phyloP scores from a whole-genome alignment of 2,113 vertebrate species.

The Clarias gariepinus region DNA sequence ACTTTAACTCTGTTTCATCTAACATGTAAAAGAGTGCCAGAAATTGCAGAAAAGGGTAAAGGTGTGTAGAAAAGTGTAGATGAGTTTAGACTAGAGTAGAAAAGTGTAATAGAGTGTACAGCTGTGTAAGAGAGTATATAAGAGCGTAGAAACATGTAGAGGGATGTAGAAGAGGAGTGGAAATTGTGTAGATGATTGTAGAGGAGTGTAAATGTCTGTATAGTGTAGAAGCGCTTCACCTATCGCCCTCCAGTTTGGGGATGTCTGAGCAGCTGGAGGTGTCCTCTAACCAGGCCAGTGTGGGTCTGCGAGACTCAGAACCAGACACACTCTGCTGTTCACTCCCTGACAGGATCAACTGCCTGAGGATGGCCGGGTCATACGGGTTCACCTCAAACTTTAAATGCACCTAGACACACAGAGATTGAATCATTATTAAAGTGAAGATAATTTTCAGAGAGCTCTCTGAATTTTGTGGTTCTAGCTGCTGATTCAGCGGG shows the following conservation, averaged over 20 bases:
- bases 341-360: constrained; percentile 84
- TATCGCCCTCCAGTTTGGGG: constrained; percentile 98
- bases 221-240: constrained; percentile 66
- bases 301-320: constrained; percentile 89
- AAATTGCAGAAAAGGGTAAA: too few species aligned
- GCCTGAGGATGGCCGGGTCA: constrained; percentile 91
- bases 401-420: constrained; percentile 86
- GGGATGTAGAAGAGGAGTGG: neutral
- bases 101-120: too few species aligned
- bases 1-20: neutral
- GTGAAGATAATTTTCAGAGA: neutral
- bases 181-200: neutral
- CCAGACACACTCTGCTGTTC: constrained; percentile 83
- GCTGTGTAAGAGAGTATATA: too few species aligned
- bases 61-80: neutral
- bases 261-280: constrained; percentile 96
- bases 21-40: too few species aligned
- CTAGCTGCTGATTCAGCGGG: neutral
- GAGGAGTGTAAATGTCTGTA: neutral
- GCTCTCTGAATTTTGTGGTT: too few species aligned
- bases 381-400: constrained; percentile 98
- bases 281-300: constrained; percentile 93
- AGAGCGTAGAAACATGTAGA: neutral
- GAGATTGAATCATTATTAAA: too few species aligned
- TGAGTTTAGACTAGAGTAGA: too few species aligned